Base-by-base conservation (phyloP, 2,888 invertebrate species). In the Atrina japonica region DNA sequence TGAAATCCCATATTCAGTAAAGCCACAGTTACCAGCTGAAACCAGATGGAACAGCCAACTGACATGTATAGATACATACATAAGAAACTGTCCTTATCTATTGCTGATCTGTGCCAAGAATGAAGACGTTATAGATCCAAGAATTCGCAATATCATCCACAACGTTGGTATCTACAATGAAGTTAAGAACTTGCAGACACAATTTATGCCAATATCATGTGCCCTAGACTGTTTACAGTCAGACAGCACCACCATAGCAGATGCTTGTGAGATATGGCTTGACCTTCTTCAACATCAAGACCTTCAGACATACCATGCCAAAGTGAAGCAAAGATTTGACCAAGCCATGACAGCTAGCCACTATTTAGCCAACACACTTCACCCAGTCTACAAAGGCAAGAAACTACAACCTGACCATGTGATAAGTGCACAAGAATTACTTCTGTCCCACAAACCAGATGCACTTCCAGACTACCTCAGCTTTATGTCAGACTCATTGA, bases 341-440 rank as follows among this genome's bases (percentile, higher is more conserved):
- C 71, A 75, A 43, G 66, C 69, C 40, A 69, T 72, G 68, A 69
- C 66, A 27, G 47, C 63, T 0, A 52, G 43, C 52, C 72, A 72
- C 53, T 75, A 47, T 43, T 25, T 72, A 14, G 75, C 75, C 29
- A 69, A 75, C 55, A 21, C 66, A 29, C 41, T 75, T n/a, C 75
- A 75, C 60, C 72, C 66, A 40, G 21, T 53, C 50, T 72, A 72
- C 72, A 75, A 59, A 41, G 69, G 70, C 35, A 72, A 66, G 35
- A 67, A 60, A 16, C 66, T 75, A 1, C 5, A 52, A 18, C 41
- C 68, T 23, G 55, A 56, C 2, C 72, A 66, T 60, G n/a, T n/a
- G n/a, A n/a, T n/a, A n/a, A n/a, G n/a, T n/a, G n/a, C n/a, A n/a
- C n/a, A n/a, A n/a, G n/a, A 70, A 11, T n/a, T 50, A 14, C 53